These are phyloP conservation scores for Vesta saturnalis DNA, from an alignment of 2,888 invertebrate species.

Conservation along the genomic window DNA sequence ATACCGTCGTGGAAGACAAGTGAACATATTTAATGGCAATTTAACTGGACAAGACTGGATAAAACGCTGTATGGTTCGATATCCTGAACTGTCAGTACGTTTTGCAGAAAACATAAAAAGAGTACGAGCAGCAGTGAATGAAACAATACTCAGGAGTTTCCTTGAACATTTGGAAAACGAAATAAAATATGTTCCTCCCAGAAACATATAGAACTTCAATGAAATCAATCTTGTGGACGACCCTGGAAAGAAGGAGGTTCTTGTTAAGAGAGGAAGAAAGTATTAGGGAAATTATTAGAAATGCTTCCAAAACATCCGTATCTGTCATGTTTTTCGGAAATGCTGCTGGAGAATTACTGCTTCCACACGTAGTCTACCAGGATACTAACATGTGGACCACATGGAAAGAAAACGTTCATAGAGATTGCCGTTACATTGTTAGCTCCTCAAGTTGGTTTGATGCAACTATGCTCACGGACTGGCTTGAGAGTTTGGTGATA, in stretches of 20 bases:
- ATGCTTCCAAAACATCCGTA: not conserved
- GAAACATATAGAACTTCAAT: not conserved
- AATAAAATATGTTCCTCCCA: not conserved
- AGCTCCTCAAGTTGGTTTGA: slow-evolving; percentile 41
- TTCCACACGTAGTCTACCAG: not conserved
- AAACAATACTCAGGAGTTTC: too few relatives aligned
- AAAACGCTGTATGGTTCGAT: not conserved
- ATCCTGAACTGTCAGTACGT: too few relatives aligned
- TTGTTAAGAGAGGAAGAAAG: not conserved
- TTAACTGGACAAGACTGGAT: not conserved
- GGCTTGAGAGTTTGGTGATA: too few relatives aligned
- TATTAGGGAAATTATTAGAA: not conserved
- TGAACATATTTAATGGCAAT: not conserved
- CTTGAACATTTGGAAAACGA: not conserved
- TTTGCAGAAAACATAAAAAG: not conserved
- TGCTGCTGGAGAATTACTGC: not conserved
- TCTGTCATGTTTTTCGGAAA: not conserved
- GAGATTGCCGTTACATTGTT: not conserved
- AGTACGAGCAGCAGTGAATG: too few relatives aligned
- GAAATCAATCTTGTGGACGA: not conserved
- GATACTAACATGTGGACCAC: slow-evolving; percentile 13
- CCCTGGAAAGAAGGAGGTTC: not conserved
- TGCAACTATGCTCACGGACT: slow-evolving; percentile 33
- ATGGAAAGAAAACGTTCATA: slow-evolving; percentile 15
- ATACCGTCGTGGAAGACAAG: not conserved